phyloP scores from a whole-genome alignment of 2,797 vertebrate species.

The Sternotherus odoratus region DNA sequence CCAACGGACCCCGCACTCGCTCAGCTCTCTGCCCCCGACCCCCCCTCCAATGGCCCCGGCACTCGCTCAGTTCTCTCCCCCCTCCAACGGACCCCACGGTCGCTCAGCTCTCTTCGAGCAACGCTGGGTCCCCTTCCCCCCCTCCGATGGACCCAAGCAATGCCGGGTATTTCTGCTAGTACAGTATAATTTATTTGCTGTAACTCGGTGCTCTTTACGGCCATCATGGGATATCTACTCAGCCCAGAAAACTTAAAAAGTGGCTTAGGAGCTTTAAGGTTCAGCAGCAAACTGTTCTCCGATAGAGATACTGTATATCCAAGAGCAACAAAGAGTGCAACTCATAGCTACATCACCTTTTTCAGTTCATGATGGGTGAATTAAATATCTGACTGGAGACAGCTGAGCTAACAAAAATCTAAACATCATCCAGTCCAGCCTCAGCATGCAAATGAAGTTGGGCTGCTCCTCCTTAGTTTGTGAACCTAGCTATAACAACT shows the following conservation, averaged over 20 bases:
- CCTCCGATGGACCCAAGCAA: too few species aligned
- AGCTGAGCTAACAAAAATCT: background rate
- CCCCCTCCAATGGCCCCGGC: too few species aligned
- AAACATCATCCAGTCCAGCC: background rate
- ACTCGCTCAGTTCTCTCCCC: too few species aligned
- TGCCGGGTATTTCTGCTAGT: too few species aligned
- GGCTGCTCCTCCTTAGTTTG: background rate
- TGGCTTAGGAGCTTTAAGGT: background rate
- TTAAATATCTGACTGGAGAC: background rate
- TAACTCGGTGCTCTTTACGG: too few species aligned
- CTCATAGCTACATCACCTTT: background rate
- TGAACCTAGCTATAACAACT: background rate
- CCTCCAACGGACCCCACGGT: too few species aligned
- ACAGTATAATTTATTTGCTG: too few species aligned
- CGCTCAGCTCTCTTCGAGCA: too few species aligned
- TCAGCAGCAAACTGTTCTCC: background rate
- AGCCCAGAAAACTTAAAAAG: accelerated
- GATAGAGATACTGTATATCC: background rate
- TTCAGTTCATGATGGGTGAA: background rate
- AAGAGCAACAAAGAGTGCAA: background rate
- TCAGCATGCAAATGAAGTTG: background rate
- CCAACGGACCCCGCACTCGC: too few species aligned
- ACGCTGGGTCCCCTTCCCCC: too few species aligned
- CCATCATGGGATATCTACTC: too few species aligned
- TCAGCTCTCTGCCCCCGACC: too few species aligned